Evolutionary conservation across 2,888 invertebrate genomes (phyloP).

Genomic region (Lasioglossum zephyrum): DNA sequence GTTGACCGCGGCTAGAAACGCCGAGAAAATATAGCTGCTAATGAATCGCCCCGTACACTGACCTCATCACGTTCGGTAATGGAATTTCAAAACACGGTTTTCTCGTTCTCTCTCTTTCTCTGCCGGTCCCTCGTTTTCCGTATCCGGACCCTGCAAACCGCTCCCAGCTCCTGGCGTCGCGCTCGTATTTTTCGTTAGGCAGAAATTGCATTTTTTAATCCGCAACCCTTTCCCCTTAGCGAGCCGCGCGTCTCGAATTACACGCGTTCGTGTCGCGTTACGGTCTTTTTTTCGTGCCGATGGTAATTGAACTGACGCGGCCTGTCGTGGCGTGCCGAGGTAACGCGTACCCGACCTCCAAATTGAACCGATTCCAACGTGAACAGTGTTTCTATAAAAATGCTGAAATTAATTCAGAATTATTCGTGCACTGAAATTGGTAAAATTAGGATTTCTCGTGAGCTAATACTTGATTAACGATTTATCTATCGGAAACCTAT

Average conservation of each 20-base stretch:
- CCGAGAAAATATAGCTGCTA: constrained; percentile 64
- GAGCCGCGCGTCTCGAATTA: constrained; percentile 38
- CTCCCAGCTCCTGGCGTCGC: neutral
- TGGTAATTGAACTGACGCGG: constrained; percentile 42
- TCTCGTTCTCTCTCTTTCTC: constrained; percentile 23
- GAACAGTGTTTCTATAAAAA: no score
- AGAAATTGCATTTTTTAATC: constrained; percentile 69
- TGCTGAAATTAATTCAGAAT: no score
- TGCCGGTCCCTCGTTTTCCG: constrained; percentile 24
- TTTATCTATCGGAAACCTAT: no score
- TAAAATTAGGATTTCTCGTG: no score
- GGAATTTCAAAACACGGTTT: constrained; percentile 79
- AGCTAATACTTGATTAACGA: no score
- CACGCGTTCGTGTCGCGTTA: constrained; percentile 32
- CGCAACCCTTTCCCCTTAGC: constrained; percentile 26
- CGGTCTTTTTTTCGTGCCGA: constrained; percentile 20
- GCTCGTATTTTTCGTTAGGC: constrained; percentile 62
- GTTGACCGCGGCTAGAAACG: constrained; percentile 48
- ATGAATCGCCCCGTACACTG: constrained; percentile 70
- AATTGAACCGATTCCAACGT: neutral
- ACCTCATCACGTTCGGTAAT: constrained; percentile 77
- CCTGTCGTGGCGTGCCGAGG: neutral
- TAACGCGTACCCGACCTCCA: neutral
- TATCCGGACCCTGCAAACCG: neutral
- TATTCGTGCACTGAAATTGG: no score